Evolutionary conservation across 2,888 invertebrate genomes (phyloP), one percentile per base, ranked within the genome.

Genomic region (Periphyllus acericola): DNA sequence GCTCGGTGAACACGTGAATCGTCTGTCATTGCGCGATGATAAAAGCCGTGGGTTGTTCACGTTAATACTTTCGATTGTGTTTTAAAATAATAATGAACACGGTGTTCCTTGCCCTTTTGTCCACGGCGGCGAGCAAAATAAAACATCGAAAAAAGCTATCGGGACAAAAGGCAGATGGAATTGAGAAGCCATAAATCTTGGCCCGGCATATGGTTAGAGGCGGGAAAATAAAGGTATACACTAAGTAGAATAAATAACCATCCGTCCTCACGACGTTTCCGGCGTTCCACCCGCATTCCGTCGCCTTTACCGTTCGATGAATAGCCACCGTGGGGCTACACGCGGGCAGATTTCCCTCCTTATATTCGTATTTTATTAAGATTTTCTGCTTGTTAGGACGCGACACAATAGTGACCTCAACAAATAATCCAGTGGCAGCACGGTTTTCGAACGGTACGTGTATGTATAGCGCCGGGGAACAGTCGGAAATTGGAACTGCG

Each of bases 191-290:
- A 79, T 80, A 79, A 86, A 86, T 86, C 79, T 75, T 34, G 17
- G 55, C 34, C 19, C 34, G 0, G 6, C 3, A 9, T 2, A 9
- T 2, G 11, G 46, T 46, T 46, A 46, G 66, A 36, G 17, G 71
- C 11, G 72, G 66, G n/a, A 32, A 46, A 36, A 32, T 75, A 84
- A 78, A 78, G 78, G 34, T 78, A 84, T 68, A 84, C n/a, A n/a
- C n/a, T n/a, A 76, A 76, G 46, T 40, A 66, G 76, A 76, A 84
- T 84, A 84, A 78, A 85, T 78, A 85, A 85, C 78, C 52, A 52
- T 52, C n/a, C 78, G 52, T 78, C 46, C 76, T 21, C 46, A 0
- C 25, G 19, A 11, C n/a, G 19, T 21, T 32, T 32, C 55, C 36
- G 1, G 19, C 55, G n/a, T 21, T 2, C 32, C 36, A 14, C 6